Evolutionary conservation across 2,888 invertebrate genomes (phyloP), one percentile per base, ranked within the genome.

Genomic region (Diachrysia chrysitis): DNA sequence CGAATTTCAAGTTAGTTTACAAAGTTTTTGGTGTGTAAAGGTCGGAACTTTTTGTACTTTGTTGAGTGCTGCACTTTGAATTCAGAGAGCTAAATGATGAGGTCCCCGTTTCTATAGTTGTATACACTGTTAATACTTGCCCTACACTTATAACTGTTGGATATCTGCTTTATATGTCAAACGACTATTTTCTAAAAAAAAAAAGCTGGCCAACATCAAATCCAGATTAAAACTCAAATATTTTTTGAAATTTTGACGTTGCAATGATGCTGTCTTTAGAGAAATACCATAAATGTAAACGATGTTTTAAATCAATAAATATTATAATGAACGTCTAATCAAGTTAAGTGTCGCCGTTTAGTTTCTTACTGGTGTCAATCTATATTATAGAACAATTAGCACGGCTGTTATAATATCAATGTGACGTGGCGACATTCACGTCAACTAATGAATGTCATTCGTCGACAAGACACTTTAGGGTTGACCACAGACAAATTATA

Each of bases 391-490:
- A 55, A 67, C 58, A 71, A 25, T 71, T 54, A 55, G 10, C 53
- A 57, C 51, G 25, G 9, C n/a, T 23, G 12, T 35, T 23, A 10
- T 25, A 57, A 51, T 19, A 60, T 55, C 32, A 62, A 78, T 59
- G 63, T 53, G 69, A 60, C 60, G 55, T 68, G 74, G 51, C 57
- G 46, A 58, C 29, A 63, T 48, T 69, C 32, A 58, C 55, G 48
- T 54, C 78, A 59, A 63, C 78, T 59, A 68, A 64, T 64, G 42
- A 42, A 42, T 42, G 42, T 42, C 42, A 42, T n/a, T n/a, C 7
- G 42, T 16, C n/a, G 42, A 61, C 25, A 57, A 29, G 53, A 14
- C 21, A 6, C 46, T 17, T 0, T 48, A 78, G 69, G 74, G 74
- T 29, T 78, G 61, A 1, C 66, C 62, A 9, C 21, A 35, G 6